Conservation (phyloP, 2,797 vertebrate genomes). For the Rallus crepitans region DNA sequence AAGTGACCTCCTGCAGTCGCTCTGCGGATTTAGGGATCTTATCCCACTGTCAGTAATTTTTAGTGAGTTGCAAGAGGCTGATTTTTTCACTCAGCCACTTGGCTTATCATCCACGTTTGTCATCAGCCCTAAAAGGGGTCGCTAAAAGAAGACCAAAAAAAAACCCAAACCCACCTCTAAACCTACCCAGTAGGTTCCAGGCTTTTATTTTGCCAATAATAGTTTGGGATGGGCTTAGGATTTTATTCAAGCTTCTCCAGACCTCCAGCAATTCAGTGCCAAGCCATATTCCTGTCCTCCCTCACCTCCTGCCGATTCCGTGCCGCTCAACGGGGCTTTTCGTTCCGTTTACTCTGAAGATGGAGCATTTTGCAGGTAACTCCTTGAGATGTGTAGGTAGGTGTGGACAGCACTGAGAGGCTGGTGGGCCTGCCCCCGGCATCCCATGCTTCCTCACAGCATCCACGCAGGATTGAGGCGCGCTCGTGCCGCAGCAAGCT, state of each 20-base stretch:
- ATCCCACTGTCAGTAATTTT: neutral
- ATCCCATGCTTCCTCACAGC: neutral
- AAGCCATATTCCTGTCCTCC: neutral
- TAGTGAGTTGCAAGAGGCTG: neutral
- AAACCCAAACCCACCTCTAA: neutral
- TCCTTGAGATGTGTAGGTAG: neutral
- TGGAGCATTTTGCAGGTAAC: neutral
- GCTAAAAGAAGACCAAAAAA: neutral
- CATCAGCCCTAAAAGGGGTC: neutral
- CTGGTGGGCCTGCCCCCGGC: neutral
- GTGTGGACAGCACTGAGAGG: rapidly evolving
- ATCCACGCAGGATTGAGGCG: rapidly evolving
- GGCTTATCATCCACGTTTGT: neutral
- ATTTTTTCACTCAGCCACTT: neutral
- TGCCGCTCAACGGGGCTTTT: neutral
- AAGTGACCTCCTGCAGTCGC: neutral
- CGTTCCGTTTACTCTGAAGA: neutral
- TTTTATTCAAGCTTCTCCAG: neutral
- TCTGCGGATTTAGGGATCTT: neutral
- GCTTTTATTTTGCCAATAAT: neutral
- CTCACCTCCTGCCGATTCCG: rapidly evolving
- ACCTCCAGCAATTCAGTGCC: neutral
- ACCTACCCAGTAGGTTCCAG: neutral
- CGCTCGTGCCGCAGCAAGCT: rapidly evolving
- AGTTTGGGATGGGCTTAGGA: neutral